Percentiles rank a stretch among this genome's conserved stretches.
Evolutionary conservation across 53 echinoderm and acorn worm species (phyloP).

Genomic region (Glandiceps talaboti): DNA sequence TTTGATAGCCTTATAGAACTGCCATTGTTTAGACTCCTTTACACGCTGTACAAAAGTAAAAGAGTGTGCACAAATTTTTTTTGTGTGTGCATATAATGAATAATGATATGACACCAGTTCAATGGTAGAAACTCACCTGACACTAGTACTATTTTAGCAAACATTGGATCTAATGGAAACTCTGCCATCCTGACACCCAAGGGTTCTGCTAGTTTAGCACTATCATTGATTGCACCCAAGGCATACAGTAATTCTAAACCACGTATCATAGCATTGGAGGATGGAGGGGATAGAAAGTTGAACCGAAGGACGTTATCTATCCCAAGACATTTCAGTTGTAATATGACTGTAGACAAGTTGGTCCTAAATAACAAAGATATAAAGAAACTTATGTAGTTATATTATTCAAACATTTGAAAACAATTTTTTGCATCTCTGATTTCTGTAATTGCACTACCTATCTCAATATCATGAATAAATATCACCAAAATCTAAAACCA

Average conservation of each 20-base stretch:
- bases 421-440: too few species aligned
- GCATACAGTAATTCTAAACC: conserved; percentile 93
- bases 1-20: neutral
- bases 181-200: conserved; percentile 90
- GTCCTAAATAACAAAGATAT: too few species aligned
- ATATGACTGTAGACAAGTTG: conserved; percentile 70
- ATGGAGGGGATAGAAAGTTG: conserved; percentile 85
- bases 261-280: conserved; percentile 79
- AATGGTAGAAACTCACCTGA: conserved; percentile 63
- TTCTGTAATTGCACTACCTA: too few species aligned
- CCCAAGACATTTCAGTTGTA: conserved; percentile 89
- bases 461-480: too few species aligned
- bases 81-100: too few species aligned
- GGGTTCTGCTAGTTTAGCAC: conserved; percentile 78
- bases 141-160: conserved; percentile 83
- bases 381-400: too few species aligned
- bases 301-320: conserved; percentile 95
- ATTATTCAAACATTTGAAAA: too few species aligned
- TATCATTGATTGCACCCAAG: conserved; percentile 73
- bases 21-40: neutral
- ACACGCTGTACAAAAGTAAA: too few species aligned
- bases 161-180: conserved; percentile 82
- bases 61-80: too few species aligned
- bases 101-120: too few species aligned
- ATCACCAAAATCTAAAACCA: too few species aligned